phyloP scores from a whole-genome alignment of 2,797 vertebrate species.

The Tenualosa thibaudeaui region DNA sequence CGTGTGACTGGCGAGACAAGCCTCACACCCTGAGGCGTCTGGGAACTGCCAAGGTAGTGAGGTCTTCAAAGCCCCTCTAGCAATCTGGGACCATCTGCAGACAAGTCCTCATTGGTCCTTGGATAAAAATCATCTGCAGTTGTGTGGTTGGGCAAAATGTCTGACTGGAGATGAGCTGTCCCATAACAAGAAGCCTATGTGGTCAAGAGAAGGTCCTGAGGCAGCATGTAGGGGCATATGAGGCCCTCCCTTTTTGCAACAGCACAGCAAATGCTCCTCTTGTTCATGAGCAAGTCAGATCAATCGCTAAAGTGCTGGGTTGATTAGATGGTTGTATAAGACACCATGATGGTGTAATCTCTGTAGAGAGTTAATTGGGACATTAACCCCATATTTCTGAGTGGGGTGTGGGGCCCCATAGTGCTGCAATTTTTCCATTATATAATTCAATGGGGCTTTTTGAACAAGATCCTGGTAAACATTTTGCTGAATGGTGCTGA shows the following conservation, averaged over 20 bases:
- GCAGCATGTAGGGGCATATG: neutral
- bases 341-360: neutral
- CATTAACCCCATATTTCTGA: neutral
- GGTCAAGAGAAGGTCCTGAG: neutral
- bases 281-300: neutral
- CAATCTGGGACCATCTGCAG: neutral
- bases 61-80: neutral
- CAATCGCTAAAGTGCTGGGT: neutral
- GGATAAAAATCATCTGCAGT: conserved; percentile 1
- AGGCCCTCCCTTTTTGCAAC: neutral
- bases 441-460: no score
- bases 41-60: neutral
- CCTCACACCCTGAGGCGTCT: neutral
- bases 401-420: neutral
- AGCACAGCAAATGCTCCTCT: neutral
- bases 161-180: neutral
- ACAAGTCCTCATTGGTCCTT: neutral
- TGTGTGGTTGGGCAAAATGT: neutral
- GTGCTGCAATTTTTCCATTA: no score
- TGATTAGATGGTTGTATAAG: neutral
- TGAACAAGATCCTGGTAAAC: neutral
- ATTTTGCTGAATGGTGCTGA: neutral
- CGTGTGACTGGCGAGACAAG: neutral
- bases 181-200: neutral
- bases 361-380: neutral